Base-by-base conservation (phyloP, 2,888 invertebrate genomes). In the Phoronis australis region DNA sequence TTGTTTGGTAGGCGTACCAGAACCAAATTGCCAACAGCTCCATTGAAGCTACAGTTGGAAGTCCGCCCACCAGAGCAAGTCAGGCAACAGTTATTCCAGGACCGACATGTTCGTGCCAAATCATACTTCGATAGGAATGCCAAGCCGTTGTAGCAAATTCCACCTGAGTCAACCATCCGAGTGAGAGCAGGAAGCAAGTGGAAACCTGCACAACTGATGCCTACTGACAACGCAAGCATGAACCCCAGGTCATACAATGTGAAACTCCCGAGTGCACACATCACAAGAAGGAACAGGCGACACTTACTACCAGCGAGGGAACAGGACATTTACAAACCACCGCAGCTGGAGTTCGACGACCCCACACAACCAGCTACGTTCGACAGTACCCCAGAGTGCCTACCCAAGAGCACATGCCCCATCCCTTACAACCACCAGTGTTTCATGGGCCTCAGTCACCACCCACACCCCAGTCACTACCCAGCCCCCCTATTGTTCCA, bases 11-110 rank as follows among this genome's bases (percentile, higher is more conserved):
- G 45, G 24, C 3, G 45, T 4, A 45, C 45, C 15, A 35, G 31
- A 25, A 45, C 48, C 4, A 3, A 18, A 4, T 20, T 48, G 12
- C 48, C 43, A 24, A 45, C 44, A 48, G 44, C 44, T 6, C 5
- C 6, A 15, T 21, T 12, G 15, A 21, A 15, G 25, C 24, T 42
- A 23, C 18, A 42, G 24, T 24, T 24, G 15, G 6, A 42, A 6
- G 25, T 42, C 9, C 5, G 6, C 18, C 18, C 18, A 42, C 42
- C 18, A 12, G 24, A 42, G 6, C 5, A 21, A 9, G 42, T 42
- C 5, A 12, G 6, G 6, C 9, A 15, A 6, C 20, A 23, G 12
- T 23, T 42, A 24, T 18, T 27, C 18, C 26, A 43, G 9, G 18
- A 26, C 18, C 25, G 25, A 21, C 31, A 31, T 31, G 27, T 20